Percentiles rank a stretch among this genome's conserved stretches.
Evolutionary conservation across 2,797 vertebrate genomes (phyloP).

Genomic region (Morelia viridis): DNA sequence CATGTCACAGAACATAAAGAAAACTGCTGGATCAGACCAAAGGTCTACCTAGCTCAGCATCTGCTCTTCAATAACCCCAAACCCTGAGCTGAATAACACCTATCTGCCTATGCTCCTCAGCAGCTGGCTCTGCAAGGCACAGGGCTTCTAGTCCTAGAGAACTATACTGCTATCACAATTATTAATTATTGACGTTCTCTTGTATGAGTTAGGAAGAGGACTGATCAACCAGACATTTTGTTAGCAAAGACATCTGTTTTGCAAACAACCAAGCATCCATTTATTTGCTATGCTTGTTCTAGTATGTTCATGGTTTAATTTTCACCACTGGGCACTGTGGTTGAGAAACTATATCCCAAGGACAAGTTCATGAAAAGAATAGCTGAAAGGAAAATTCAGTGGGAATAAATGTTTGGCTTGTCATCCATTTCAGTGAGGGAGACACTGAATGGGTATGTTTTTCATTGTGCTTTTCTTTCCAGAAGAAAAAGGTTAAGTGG

Average conservation of each 20-base stretch:
- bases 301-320: constrained; percentile 6
- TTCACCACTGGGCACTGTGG: background rate
- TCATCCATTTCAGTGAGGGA: constrained; percentile 30
- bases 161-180: background rate
- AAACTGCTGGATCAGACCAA: background rate
- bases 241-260: background rate
- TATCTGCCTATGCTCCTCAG: background rate
- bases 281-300: background rate
- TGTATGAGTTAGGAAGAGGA: no score
- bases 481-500: constrained; percentile 7
- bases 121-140: no score
- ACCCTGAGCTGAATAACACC: background rate
- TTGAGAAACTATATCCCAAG: constrained; percentile 14
- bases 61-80: background rate
- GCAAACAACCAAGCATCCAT: background rate
- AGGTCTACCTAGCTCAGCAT: background rate
- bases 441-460: constrained; percentile 28
- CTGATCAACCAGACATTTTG: background rate
- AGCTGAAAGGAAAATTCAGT: constrained; percentile 41
- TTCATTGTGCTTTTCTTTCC: constrained; percentile 26
- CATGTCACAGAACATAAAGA: background rate
- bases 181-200: background rate
- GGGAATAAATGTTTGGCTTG: constrained; percentile 37
- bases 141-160: background rate
- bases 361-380: constrained; percentile 18